phyloP scores from a whole-genome alignment of 35 echinoderm and acorn worm genomes.

The Apostichopus japonicus region DNA sequence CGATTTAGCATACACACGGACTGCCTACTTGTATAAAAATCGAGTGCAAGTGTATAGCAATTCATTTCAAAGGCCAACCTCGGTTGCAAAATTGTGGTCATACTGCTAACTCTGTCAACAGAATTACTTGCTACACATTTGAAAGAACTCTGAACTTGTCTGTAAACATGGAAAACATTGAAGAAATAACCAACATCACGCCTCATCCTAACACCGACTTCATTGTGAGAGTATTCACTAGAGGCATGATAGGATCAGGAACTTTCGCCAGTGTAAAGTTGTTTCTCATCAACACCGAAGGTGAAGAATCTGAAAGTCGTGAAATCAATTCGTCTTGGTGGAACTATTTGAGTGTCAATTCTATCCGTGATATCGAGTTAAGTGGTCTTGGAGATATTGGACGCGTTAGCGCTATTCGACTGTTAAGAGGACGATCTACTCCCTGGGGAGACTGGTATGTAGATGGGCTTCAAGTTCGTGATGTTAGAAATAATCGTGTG shows the following conservation, averaged over 20 bases:
- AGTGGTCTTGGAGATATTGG: constrained; percentile 67
- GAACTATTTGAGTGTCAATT: constrained; percentile 78
- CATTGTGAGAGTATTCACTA: constrained; percentile 74
- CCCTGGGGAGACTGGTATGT: background rate
- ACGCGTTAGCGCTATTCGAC: constrained; percentile 53
- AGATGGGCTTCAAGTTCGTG: background rate
- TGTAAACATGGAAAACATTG: no score
- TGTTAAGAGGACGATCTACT: constrained; percentile 46
- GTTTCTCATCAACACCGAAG: constrained; percentile 52
- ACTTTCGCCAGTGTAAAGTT: constrained; percentile 83
- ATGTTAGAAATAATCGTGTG: background rate
- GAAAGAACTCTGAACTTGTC: no score
- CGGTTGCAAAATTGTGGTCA: no score
- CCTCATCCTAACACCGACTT: constrained; percentile 44
- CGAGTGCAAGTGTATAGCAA: no score
- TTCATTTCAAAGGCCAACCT: no score
- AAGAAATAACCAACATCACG: no score
- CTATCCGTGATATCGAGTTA: constrained; percentile 52
- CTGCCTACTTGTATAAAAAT: no score
- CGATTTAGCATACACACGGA: no score
- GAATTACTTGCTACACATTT: no score
- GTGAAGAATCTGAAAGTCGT: constrained; percentile 51
- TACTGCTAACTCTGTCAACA: no score
- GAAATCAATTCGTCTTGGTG: constrained; percentile 58
- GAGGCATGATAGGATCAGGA: constrained; percentile 81